A percentile compares a stretch with the other conserved stretches of the same genome.
phyloP scores from a whole-genome alignment of 2,888 invertebrate species.

The Congeria kusceri region DNA sequence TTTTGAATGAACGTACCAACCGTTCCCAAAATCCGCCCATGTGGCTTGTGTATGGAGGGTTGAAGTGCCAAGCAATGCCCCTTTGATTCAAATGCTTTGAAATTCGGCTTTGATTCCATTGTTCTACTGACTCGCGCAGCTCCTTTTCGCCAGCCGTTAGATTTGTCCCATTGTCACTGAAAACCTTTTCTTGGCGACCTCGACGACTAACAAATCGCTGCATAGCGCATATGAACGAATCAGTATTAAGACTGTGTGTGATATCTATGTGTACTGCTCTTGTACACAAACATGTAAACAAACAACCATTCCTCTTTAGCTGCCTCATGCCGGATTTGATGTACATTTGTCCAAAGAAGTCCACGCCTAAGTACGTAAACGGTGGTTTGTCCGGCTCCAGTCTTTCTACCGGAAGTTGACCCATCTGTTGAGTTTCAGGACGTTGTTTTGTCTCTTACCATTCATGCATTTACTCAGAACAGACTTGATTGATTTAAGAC shows the following conservation, averaged over 20 bases:
- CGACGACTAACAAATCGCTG: conserved; percentile 45
- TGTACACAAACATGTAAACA: conserved; percentile 50
- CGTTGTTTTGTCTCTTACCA: not conserved
- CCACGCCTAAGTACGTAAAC: conserved; percentile 51
- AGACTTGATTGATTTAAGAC: not conserved
- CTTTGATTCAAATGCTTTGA: conserved; percentile 18
- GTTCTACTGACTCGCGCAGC: too few relatives aligned
- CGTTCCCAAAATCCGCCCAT: too few relatives aligned
- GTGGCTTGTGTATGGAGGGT: conserved; percentile 27
- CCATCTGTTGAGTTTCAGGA: too few relatives aligned
- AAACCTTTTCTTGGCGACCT: conserved; percentile 33
- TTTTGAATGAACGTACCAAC: too few relatives aligned
- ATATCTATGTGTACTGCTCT: conserved; percentile 19
- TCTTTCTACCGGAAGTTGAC: not conserved
- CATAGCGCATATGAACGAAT: conserved; percentile 43
- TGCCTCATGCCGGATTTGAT: conserved; percentile 19
- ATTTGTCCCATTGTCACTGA: conserved; percentile 50
- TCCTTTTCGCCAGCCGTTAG: conserved; percentile 42
- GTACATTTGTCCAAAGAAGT: too few relatives aligned
- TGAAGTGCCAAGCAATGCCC: conserved; percentile 46
- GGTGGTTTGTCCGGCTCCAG: conserved; percentile 16
- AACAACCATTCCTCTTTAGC: conserved; percentile 47
- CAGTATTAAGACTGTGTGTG: conserved; percentile 32
- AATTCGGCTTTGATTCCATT: conserved; percentile 26
- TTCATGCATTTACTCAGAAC: not conserved